phyloP scores from a whole-genome alignment of 2,888 invertebrate species.

The Scaptomyza polygonia region DNA sequence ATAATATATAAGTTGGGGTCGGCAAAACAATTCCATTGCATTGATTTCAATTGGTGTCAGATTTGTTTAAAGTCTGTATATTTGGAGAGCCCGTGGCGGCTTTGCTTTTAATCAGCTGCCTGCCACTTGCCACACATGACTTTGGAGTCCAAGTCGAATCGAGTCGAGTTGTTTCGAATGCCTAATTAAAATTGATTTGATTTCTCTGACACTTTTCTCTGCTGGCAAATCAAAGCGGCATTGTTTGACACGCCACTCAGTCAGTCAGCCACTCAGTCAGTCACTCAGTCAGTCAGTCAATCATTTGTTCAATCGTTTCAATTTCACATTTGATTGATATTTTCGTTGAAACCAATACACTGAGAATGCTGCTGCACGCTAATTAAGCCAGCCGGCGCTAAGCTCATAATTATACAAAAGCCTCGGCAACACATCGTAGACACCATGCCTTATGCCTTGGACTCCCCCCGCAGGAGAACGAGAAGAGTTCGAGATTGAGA shows the following conservation, averaged over 20 bases:
- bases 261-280: slow-evolving; percentile 41
- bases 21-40: slow-evolving; percentile 63
- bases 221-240: slow-evolving; percentile 71
- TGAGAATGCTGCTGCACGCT: slow-evolving; percentile 55
- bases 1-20: slow-evolving; percentile 3
- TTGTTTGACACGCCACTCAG: slow-evolving; percentile 70
- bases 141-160: slow-evolving; percentile 16
- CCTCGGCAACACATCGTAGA: slow-evolving; percentile 37
- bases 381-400: slow-evolving; percentile 80
- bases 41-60: slow-evolving; percentile 67
- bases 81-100: slow-evolving; percentile 54
- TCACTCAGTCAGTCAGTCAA: slow-evolving; percentile 36
- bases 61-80: slow-evolving; percentile 49
- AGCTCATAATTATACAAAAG: slow-evolving; percentile 81
- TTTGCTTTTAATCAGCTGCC: slow-evolving; percentile 77
- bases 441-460: slow-evolving; percentile 14
- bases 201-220: slow-evolving; percentile 77
- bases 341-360: slow-evolving; percentile 79
- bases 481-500: neutral
- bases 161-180: slow-evolving; percentile 48
- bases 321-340: slow-evolving; percentile 81
- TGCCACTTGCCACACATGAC: slow-evolving; percentile 72
- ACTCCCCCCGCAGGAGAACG: slow-evolving; percentile 12
- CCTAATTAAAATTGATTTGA: slow-evolving; percentile 81
- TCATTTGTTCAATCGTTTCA: slow-evolving; percentile 74